Conservation (phyloP, 2,797 vertebrate genomes). For the Gymnothorax javanicus region DNA sequence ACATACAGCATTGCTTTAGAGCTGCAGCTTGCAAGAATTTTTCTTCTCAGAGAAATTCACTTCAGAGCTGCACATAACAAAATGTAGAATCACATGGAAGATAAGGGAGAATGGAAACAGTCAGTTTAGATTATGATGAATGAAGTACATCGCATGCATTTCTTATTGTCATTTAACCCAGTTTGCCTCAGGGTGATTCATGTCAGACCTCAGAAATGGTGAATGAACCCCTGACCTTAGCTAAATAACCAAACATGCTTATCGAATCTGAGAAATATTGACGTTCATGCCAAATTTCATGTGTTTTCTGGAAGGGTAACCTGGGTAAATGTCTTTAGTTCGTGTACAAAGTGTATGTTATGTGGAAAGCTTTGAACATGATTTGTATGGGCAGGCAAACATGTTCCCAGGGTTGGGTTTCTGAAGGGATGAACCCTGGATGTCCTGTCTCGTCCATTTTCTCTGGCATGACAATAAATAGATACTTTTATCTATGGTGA, state of each 20-base stretch:
- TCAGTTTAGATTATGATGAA: constrained; percentile 10
- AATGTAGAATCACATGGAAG: not conserved
- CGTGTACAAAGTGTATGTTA: not conserved
- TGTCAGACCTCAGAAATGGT: not conserved
- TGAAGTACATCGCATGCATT: not conserved
- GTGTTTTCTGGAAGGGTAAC: not conserved
- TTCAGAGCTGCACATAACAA: not conserved
- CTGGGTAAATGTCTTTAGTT: not conserved
- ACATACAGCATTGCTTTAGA: not conserved
- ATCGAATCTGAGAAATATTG: not conserved
- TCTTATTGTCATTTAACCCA: not conserved
- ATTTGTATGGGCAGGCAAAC: not conserved
- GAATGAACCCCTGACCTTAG: not conserved
- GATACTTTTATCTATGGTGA: not conserved
- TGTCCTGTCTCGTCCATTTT: not conserved
- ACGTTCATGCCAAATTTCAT: not conserved
- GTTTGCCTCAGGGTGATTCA: not conserved
- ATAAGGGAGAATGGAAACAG: not conserved
- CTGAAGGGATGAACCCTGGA: not conserved
- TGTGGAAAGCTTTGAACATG: not conserved
- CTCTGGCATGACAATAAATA: not conserved
- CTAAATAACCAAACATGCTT: constrained; percentile 7
- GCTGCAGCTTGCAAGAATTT: too few relatives aligned
- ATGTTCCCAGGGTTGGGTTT: not conserved
- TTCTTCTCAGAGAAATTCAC: not conserved